Base-by-base conservation (phyloP, 2,888 invertebrate species). In the Biston betularia region DNA sequence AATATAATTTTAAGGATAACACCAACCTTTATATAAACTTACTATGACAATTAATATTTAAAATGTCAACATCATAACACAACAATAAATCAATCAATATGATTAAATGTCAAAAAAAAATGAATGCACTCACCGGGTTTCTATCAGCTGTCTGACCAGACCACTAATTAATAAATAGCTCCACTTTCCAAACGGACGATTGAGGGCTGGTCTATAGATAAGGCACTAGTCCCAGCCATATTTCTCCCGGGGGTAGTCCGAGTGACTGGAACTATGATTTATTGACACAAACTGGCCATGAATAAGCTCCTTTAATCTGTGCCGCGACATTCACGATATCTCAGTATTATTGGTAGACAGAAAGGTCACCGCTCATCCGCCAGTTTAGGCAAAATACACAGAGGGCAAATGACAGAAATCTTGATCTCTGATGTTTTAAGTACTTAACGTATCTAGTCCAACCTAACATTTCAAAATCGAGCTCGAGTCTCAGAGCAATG, bases 281-380 rank as follows among this genome's bases (percentile, higher is more conserved):
- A 53, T 53, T 38, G 38, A 15, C 38, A 53, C 52, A 53, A 38
- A 53, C 52, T 53, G 38, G 52, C 52, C 15, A 38, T 14, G 52
- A 53, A 12, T 38, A 38, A 38, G 14, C 52, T 53, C 38, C 52
- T 15, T 35, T 38, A 53, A 53, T 53, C 52, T 53, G 52, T 53
- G 15, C 11, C 38, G 38, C 52, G 38, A 53, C 52, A 53, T 53
- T 53, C 14, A 53, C 52, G 52, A 11, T 53, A 53, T 53, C 52
- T 10, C 15, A 38, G 38, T 38, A 15, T 38, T 38, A 53, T 38
- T 53, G 52, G 52, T 7, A 15, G 35, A 53, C 4, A 35, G 52
- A 38, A 38, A 53, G 52, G 52, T 38, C 52, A 34, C 7, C 8
- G 4, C 35, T 50, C 35, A 15, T 38, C 35, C 38, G 10, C 38